These are phyloP conservation scores for Brachionus manjavacas DNA, from an alignment of 1,140 invertebrate genomes.

Conservation along the genomic window DNA sequence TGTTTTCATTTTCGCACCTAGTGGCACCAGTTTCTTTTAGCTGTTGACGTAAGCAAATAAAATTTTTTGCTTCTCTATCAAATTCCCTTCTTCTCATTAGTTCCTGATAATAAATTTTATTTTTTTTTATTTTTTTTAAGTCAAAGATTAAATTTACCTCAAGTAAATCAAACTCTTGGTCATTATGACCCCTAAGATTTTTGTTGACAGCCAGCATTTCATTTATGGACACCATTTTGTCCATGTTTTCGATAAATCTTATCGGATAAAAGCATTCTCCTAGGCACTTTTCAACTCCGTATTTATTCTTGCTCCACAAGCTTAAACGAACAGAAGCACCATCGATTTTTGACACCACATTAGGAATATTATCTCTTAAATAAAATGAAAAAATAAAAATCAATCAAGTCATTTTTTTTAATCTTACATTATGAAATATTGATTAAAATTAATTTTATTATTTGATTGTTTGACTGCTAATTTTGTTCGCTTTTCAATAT, in stretches of 20 bases:
- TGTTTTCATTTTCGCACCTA: background rate
- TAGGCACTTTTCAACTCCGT: background rate
- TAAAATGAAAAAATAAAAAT: background rate
- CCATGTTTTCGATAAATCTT: constrained; percentile 15
- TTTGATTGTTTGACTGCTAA: background rate
- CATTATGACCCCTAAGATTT: background rate
- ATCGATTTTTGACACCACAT: background rate
- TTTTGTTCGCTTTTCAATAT: background rate
- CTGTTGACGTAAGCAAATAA: background rate
- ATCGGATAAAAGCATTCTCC: constrained; percentile 13
- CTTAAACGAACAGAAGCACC: background rate
- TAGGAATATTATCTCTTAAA: background rate
- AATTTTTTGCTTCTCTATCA: constrained; percentile 18
- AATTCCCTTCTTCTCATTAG: background rate
- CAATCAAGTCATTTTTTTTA: background rate
- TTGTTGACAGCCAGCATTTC: constrained; percentile 15
- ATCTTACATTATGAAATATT: background rate
- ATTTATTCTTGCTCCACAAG: background rate
- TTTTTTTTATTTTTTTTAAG: background rate
- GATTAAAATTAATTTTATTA: background rate
- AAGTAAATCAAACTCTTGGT: background rate
- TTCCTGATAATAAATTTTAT: background rate
- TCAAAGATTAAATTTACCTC: background rate
- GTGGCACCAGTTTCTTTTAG: background rate
- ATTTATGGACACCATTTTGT: background rate